Evolutionary conservation across 2,888 invertebrate genomes (phyloP).

Genomic region (Andrena flavipes): DNA sequence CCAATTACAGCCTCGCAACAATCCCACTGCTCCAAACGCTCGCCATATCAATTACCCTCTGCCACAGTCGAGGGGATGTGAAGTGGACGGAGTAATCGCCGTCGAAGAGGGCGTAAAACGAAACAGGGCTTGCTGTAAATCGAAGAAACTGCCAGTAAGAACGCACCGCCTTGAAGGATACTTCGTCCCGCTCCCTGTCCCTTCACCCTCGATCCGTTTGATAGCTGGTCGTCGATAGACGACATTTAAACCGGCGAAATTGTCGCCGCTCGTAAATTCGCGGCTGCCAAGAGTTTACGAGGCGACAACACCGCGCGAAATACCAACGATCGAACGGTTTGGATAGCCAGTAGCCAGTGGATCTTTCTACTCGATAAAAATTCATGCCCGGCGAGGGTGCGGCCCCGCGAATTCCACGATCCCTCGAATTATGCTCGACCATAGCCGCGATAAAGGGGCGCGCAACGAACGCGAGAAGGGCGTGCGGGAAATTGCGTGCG

Average conservation of each 20-base stretch:
- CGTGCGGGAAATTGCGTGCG: constrained; percentile 34
- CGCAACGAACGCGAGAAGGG: constrained; percentile 21
- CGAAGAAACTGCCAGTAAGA: constrained; percentile 27
- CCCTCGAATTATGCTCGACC: constrained; percentile 9
- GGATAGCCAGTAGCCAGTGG: neutral
- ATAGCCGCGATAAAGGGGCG: constrained; percentile 1
- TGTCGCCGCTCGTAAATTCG: constrained; percentile 51
- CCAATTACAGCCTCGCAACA: neutral
- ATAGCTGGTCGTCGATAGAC: constrained; percentile 20
- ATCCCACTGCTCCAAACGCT: neutral
- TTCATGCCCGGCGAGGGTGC: neutral
- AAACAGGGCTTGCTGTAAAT: constrained; percentile 30
- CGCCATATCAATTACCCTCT: neutral
- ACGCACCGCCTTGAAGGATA: constrained; percentile 7
- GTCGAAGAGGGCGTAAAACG: constrained; percentile 29
- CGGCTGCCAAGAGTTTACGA: constrained; percentile 51
- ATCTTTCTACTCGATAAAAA: constrained; percentile 48
- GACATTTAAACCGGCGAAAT: constrained; percentile 43
- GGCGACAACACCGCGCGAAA: constrained; percentile 47
- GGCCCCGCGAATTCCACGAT: neutral
- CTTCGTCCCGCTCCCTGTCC: neutral
- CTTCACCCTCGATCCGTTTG: neutral
- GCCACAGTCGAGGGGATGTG: constrained; percentile 23
- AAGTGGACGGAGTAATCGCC: constrained; percentile 43
- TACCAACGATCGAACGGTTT: neutral